These are phyloP conservation scores for Heliocidaris tuberculata DNA, from an alignment of 35 echinoderm and acorn worm genomes.

Conservation along the genomic window DNA sequence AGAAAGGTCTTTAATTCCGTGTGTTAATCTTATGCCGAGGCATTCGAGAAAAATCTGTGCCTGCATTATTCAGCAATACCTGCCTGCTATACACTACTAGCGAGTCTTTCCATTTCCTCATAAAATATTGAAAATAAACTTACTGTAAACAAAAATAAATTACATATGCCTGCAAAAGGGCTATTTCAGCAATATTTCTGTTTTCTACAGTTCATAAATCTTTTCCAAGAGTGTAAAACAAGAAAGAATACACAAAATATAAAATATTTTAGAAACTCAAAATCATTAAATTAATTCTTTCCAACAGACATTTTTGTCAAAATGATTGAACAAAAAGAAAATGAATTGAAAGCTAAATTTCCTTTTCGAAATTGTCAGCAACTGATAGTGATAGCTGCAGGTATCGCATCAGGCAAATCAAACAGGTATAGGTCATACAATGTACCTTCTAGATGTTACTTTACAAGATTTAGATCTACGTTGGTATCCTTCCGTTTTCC, in stretches of 20 bases:
- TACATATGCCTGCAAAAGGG: not conserved
- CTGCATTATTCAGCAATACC: constrained; percentile 19
- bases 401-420: constrained; percentile 40
- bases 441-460: constrained; percentile 51
- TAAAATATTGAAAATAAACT: not conserved
- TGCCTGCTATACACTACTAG: not conserved
- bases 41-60: constrained; percentile 18
- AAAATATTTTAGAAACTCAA: not conserved
- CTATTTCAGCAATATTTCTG: not conserved
- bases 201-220: not conserved
- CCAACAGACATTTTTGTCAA: not conserved
- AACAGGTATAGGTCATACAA: constrained; percentile 41
- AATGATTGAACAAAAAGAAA: not conserved
- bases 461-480: constrained; percentile 43
- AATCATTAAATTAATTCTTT: constrained; percentile 4
- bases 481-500: constrained; percentile 9
- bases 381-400: constrained; percentile 14
- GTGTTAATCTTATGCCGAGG: constrained; percentile 41
- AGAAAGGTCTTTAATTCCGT: constrained; percentile 54
- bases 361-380: not conserved
- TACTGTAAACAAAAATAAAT: not conserved
- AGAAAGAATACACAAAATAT: constrained; percentile 13
- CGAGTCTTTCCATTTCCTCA: not conserved
- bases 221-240: not conserved
- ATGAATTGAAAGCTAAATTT: constrained; percentile 7